A percentile compares a stretch with the other conserved stretches of the same genome.
phyloP scores from a whole-genome alignment of 1,140 invertebrate genomes.

The Amyelois transitella region DNA sequence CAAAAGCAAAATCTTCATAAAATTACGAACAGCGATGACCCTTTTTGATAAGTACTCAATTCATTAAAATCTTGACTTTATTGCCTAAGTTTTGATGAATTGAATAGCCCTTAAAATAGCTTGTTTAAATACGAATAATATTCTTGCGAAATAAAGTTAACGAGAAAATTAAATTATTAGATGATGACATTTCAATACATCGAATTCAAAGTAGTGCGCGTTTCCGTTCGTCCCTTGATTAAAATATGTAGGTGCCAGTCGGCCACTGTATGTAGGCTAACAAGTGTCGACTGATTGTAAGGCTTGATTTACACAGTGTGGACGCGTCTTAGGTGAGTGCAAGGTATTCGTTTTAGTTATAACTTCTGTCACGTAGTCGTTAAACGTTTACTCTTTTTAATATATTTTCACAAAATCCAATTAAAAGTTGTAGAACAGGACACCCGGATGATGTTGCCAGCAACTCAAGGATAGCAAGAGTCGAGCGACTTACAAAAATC shows the following conservation, averaged over 20 bases:
- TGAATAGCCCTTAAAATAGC: not conserved
- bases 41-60: not conserved
- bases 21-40: too few species aligned
- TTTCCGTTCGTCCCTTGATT: conserved; percentile 3
- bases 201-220: not conserved
- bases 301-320: conserved; percentile 14
- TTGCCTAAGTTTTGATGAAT: not conserved
- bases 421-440: too few species aligned
- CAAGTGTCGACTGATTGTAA: conserved; percentile 56
- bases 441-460: too few species aligned
- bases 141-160: not conserved
- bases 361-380: too few species aligned
- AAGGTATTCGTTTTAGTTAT: too few species aligned
- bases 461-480: too few species aligned
- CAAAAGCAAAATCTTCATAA: too few species aligned
- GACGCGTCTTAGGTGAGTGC: not conserved
- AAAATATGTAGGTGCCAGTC: conserved; percentile 10
- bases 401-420: too few species aligned
- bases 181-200: not conserved
- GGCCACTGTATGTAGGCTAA: conserved; percentile 59
- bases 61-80: not conserved
- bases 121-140: not conserved
- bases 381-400: too few species aligned
- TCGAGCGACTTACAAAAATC: too few species aligned
- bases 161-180: not conserved